Base-by-base conservation (phyloP, 2,888 invertebrate genomes). In the Callyntrura guangdongensis region DNA sequence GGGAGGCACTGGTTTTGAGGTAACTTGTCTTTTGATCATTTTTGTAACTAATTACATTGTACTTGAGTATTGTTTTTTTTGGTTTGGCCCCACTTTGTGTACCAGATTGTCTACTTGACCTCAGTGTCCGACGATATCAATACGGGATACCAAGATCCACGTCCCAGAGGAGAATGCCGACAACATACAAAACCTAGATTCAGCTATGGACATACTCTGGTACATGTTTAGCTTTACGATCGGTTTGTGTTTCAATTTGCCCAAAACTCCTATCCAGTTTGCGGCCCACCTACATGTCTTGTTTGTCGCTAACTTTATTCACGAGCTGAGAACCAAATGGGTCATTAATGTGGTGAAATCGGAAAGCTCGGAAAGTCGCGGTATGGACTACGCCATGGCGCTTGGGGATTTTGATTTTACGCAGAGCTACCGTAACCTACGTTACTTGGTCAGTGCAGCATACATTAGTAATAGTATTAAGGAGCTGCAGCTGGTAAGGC, bases 161-260 rank as follows among this genome's bases (percentile, higher is more conserved):
- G 87, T 87, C 6, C 87, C 87, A n/a, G 87, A 87, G 36, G 87
- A 87, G 17, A 5, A 36, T 56, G 87, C 87, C 0, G 87, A 87
- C 22, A 67, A 8, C 20, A 11, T 81, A 17, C 5, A 49, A 36
- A 49, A 45, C 14, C 69, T 87, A 47, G 87, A 87, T 67, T 36
- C 67, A 8, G 59, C 77, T 1, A 59, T 86, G 1, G 86, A 86
- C 49, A 86, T 86, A 6, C 20, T 86, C 3, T 86, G 86, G 86
- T 86, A 59, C 64, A 11, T 86, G 14, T 86, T 77, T 25, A 86
- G 86, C 49, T 47, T 86, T 56, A 47, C 47, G n/a, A 8, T 77
- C 8, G 86, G 27, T n/a, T 11, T 12, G 1, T 77, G 86, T 17
- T 86, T 79, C n/a, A 9, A 22, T 12, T 12, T 27, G 0, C 36